These are phyloP conservation scores for Crocodylus rhombifer DNA, from an alignment of 2,797 vertebrate genomes.

Conservation along the genomic window DNA sequence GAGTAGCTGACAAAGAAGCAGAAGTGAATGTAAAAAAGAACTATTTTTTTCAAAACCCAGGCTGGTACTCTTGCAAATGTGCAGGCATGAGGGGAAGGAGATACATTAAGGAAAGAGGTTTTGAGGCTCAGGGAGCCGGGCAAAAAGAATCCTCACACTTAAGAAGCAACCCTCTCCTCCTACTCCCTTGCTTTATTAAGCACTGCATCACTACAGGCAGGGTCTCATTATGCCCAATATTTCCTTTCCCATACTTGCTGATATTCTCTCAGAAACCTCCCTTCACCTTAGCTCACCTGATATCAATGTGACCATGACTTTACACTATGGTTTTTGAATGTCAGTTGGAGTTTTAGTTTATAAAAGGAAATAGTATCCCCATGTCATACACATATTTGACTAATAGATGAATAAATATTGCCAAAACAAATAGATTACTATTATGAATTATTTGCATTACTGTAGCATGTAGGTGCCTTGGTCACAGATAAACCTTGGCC, in stretches of 20 bases:
- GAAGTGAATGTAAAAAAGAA: neutral
- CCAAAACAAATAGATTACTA: neutral
- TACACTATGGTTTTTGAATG: neutral
- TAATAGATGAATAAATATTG: neutral
- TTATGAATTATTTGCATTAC: neutral
- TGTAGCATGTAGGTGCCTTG: neutral
- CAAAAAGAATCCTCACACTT: neutral
- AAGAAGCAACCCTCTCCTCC: neutral
- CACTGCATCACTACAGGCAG: rapidly evolving
- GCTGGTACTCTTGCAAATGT: neutral
- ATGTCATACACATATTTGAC: too few species aligned
- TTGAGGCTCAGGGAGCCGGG: neutral
- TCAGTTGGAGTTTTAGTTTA: neutral
- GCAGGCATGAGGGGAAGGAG: neutral
- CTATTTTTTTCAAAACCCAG: neutral
- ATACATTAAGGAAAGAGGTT: neutral
- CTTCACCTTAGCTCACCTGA: neutral
- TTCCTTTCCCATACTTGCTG: neutral
- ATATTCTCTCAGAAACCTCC: neutral
- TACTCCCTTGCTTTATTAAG: neutral
- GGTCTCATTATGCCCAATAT: neutral
- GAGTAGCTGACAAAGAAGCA: neutral
- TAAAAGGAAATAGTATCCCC: too few species aligned
- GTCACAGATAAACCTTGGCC: neutral
- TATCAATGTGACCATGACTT: neutral